Conservation (phyloP, 2,888 invertebrate genomes). For the Catotricha subobsoleta region DNA sequence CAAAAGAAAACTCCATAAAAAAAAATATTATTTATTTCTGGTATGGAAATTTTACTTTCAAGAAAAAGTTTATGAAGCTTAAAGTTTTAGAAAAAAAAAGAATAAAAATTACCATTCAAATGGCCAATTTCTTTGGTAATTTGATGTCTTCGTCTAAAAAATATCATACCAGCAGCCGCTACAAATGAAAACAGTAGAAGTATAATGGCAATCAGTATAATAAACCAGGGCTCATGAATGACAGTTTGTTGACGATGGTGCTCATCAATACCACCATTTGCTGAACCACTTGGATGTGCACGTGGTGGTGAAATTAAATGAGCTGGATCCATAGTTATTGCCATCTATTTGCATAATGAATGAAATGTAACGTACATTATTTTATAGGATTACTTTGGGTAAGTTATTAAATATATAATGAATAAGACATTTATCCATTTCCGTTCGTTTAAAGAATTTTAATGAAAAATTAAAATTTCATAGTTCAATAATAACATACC, state of each 20-base stretch:
- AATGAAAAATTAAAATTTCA: too few relatives aligned
- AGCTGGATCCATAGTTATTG: slow-evolving; percentile 28
- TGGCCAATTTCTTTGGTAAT: slow-evolving; percentile 40
- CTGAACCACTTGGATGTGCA: slow-evolving; percentile 30
- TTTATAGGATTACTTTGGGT: neutral
- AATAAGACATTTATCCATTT: too few relatives aligned
- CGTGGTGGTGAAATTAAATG: slow-evolving; percentile 29
- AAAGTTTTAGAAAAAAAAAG: neutral
- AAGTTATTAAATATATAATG: neutral
- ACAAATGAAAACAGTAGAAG: slow-evolving; percentile 22
- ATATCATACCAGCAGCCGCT: slow-evolving; percentile 23
- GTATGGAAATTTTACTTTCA: too few relatives aligned
- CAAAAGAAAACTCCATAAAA: neutral
- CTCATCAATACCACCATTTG: slow-evolving; percentile 24
- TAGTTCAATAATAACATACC: slow-evolving; percentile 40
- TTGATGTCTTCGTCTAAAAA: slow-evolving; percentile 28
- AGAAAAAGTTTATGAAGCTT: too few relatives aligned
- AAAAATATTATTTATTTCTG: slow-evolving; percentile 1
- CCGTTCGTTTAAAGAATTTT: too few relatives aligned
- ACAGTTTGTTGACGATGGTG: slow-evolving; percentile 24
- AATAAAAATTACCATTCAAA: slow-evolving; percentile 33
- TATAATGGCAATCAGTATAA: slow-evolving; percentile 25
- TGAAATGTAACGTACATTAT: neutral
- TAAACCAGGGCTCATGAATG: slow-evolving; percentile 28
- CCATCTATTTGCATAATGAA: slow-evolving; percentile 18